Conservation (phyloP, 1,140 invertebrate genomes). For the Cherax destructor region DNA sequence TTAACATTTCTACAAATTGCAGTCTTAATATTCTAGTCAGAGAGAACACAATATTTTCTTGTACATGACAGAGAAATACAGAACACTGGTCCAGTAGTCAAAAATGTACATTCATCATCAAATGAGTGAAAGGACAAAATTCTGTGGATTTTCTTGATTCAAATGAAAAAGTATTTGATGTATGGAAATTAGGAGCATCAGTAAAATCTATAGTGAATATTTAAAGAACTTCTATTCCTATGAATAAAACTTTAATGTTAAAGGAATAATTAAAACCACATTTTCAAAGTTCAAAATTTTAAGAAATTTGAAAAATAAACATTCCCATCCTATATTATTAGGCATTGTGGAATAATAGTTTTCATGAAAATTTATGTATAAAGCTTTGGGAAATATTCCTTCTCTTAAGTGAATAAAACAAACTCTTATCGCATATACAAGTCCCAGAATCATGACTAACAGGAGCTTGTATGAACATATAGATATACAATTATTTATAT, state of each 20-base stretch:
- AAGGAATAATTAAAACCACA: conserved; percentile 6
- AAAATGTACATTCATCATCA: neutral
- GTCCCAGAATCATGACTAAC: neutral
- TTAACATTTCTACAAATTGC: neutral
- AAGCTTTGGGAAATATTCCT: neutral
- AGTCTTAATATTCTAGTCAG: conserved; percentile 17
- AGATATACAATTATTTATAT: too few relatives aligned
- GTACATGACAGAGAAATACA: conserved; percentile 12
- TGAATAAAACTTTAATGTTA: neutral
- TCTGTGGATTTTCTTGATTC: neutral
- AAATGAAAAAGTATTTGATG: neutral
- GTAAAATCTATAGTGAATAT: neutral
- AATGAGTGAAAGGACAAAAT: conserved; percentile 12
- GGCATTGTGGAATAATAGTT: neutral
- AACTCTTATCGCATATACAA: neutral
- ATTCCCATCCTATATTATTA: conserved; percentile 22
- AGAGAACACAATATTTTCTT: conserved; percentile 32
- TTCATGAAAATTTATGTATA: neutral
- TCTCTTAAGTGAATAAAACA: neutral
- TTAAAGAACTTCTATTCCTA: neutral
- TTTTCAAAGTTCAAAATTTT: conserved; percentile 4
- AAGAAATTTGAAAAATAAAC: conserved; percentile 21
- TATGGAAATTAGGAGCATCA: neutral
- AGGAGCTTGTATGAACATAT: neutral
- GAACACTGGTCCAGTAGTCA: conserved; percentile 22